These are phyloP conservation scores for Hoplias malabaricus DNA, from an alignment of 2,113 vertebrate species.

Conservation along the genomic window DNA sequence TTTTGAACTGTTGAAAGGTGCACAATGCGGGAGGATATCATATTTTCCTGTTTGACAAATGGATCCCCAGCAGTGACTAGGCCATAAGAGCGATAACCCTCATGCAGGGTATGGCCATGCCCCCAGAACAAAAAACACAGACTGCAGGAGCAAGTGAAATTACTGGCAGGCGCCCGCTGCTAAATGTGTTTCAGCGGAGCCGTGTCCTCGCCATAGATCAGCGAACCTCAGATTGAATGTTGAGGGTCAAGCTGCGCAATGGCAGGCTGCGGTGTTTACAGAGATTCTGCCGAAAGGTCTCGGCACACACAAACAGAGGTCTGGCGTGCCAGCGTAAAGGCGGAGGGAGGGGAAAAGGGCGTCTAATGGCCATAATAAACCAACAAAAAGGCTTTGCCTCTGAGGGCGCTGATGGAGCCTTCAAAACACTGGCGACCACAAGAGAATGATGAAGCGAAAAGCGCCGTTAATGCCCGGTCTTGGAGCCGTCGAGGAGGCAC, in stretches of 20 bases:
- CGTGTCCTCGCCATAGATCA: background rate
- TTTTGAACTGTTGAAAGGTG: constrained; percentile 72
- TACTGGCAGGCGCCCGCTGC: background rate
- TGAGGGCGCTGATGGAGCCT: constrained; percentile 15
- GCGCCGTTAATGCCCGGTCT: constrained; percentile 30
- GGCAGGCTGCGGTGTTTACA: constrained; percentile 13
- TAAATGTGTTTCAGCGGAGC: background rate
- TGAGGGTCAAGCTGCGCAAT: constrained; percentile 1
- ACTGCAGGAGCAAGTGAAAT: background rate
- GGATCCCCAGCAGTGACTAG: constrained; percentile 67
- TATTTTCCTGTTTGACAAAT: constrained; percentile 78
- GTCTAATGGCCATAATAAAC: background rate
- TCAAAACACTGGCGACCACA: constrained; percentile 23
- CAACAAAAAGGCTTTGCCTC: background rate
- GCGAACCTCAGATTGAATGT: background rate
- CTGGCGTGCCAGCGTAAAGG: background rate
- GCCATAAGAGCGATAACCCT: constrained; percentile 49
- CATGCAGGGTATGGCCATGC: background rate
- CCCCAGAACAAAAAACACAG: background rate
- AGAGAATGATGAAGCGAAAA: background rate
- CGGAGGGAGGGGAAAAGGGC: background rate
- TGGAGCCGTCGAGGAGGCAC: constrained; percentile 34
- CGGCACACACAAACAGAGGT: background rate
- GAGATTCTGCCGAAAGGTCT: constrained; percentile 1
- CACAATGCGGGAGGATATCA: constrained; percentile 69